Conservation (phyloP, 2,888 invertebrate species). For the Hedya salicella region DNA sequence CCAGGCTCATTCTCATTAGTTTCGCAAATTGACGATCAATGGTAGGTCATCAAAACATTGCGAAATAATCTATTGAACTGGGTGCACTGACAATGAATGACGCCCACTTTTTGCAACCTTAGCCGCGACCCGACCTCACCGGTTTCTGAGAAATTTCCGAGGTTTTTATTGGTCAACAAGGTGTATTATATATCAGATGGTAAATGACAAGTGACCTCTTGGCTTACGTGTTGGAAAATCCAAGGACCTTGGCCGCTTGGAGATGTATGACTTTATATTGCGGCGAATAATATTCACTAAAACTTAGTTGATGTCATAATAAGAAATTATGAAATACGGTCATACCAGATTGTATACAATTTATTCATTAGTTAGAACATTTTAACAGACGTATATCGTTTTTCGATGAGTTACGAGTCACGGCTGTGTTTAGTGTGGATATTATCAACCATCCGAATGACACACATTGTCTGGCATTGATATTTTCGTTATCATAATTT, state of each 20-base stretch:
- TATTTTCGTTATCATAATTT: too few relatives aligned
- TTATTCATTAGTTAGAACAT: too few relatives aligned
- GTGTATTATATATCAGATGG: constrained; percentile 15
- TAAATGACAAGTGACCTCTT: constrained; percentile 40
- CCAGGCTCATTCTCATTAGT: neutral
- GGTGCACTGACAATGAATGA: constrained; percentile 38
- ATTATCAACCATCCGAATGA: too few relatives aligned
- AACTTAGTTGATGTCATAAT: too few relatives aligned
- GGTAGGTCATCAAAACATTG: constrained; percentile 33
- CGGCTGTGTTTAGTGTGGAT: too few relatives aligned
- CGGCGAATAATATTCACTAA: too few relatives aligned
- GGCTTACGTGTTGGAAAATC: constrained; percentile 48
- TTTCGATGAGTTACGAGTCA: too few relatives aligned
- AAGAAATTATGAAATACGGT: too few relatives aligned
- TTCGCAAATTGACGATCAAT: constrained; percentile 19
- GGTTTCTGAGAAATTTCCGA: constrained; percentile 33
- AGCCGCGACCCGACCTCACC: constrained; percentile 28
- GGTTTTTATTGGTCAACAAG: constrained; percentile 15
- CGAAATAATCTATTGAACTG: constrained; percentile 21
- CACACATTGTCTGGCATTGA: too few relatives aligned
- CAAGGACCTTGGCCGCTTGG: constrained; percentile 45
- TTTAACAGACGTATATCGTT: too few relatives aligned
- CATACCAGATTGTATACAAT: too few relatives aligned
- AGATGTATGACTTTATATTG: constrained; percentile 10
- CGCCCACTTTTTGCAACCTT: constrained; percentile 32